Evolutionary conservation across 2,888 invertebrate species (phyloP).

Genomic region (Apamea monoglypha): DNA sequence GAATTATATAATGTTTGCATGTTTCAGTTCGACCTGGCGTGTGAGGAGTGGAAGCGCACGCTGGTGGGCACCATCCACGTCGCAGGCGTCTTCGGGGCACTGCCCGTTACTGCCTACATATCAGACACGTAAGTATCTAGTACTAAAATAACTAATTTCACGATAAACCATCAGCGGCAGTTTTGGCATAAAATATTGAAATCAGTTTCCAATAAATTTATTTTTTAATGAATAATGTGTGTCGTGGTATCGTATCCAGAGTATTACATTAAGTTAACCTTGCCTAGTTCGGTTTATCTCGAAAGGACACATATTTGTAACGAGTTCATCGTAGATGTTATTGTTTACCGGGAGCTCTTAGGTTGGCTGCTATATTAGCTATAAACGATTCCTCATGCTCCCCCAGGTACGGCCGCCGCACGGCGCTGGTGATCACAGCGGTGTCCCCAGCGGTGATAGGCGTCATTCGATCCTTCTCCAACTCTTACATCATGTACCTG

Average conservation of each 20-base stretch:
- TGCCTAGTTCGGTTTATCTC: neutral
- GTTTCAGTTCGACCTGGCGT: conserved; percentile 84
- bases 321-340: neutral
- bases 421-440: conserved; percentile 90
- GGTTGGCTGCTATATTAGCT: neutral
- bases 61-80: conserved; percentile 90
- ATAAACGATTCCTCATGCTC: neutral
- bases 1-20: neutral
- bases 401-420: conserved; percentile 90
- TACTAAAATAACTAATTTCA: neutral
- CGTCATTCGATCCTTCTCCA: conserved; percentile 76
- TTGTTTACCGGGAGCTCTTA: neutral
- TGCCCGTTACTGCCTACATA: conserved; percentile 88
- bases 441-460: conserved; percentile 89
- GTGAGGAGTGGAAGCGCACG: conserved; percentile 89
- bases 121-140: conserved; percentile 87
- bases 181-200: neutral
- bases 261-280: neutral
- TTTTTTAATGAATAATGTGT: neutral
- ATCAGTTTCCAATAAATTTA: neutral
- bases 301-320: neutral
- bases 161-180: neutral
- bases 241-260: no score
- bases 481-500: conserved; percentile 78
- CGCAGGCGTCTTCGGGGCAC: conserved; percentile 88